Evolutionary conservation across 2,113 vertebrate genomes (phyloP), one percentile per base, ranked within the genome.

Genomic region (Serinus canaria): DNA sequence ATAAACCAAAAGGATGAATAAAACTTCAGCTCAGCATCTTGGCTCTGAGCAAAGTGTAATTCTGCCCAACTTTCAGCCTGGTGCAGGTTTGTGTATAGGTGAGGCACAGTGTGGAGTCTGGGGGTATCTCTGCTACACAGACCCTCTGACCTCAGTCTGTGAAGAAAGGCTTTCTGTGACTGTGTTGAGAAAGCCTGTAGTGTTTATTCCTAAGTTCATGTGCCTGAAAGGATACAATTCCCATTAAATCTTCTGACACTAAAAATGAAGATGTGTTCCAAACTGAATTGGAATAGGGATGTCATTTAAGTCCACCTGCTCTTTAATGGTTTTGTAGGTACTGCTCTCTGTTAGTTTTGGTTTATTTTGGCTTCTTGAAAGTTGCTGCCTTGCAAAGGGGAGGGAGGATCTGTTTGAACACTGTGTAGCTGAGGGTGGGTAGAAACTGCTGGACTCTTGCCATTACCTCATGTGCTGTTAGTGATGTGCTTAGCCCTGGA

Each of bases 251-350:
- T 53, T 87, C 19, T 60, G 31, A 43, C 11, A 5, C 19, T 49
- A 21, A 77, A 83, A 59, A 18, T 52, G 62, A 74, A 58, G 50
- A 56, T n/a, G 10, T 47, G 0, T 77, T 77, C 22, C 20, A 37
- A 66, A 39, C 43, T 0, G 2, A 39, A 37, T 37, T 1, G 2
- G 37, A 62, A 22, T 31, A 41, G 46, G 1, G 1, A 33, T 69
- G 80, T 43, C 15, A 5, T 53, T 28, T 37, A 49, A 67, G 15
- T 73, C 39, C 27, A 7, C 10, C 41, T 77, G 10, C 47, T 73
- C 21, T 33, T 55, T 6, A 64, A 28, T 68, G 18, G 3, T 83
- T 28, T 2, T 60, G 24, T 33, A 60, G 47, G 30, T 89, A 27
- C 64, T 81, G 41, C 68, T 94, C 31, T 55, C 49, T 64, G 4